Evolutionary conservation across 2,888 invertebrate species (phyloP).

Genomic region (Lobophora halterata): DNA sequence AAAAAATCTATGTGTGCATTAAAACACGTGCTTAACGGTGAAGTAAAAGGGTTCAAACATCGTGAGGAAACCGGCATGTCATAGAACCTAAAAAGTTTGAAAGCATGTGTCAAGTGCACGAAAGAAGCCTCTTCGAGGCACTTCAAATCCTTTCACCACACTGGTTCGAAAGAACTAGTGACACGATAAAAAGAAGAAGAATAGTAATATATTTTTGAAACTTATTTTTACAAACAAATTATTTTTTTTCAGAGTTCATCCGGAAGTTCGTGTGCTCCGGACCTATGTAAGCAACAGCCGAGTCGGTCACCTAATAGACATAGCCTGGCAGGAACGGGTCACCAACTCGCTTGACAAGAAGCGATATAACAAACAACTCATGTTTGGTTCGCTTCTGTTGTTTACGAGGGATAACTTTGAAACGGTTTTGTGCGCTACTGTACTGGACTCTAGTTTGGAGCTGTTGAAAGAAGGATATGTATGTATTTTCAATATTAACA

Average conservation of each 20-base stretch:
- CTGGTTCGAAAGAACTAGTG: too few species aligned
- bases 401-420: conserved; percentile 86
- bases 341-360: conserved; percentile 40
- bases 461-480: conserved; percentile 79
- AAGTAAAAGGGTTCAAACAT: too few species aligned
- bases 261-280: conserved; percentile 66
- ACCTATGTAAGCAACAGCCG: conserved; percentile 61
- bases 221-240: neutral
- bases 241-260: conserved; percentile 62
- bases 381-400: conserved; percentile 87
- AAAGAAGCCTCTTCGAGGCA: too few species aligned
- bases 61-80: too few species aligned
- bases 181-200: too few species aligned
- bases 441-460: conserved; percentile 73
- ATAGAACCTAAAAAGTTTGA: too few species aligned
- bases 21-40: too few species aligned
- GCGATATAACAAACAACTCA: conserved; percentile 76
- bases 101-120: too few species aligned
- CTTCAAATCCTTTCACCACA: too few species aligned
- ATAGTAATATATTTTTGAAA: neutral
- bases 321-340: conserved; percentile 55
- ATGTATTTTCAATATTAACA: conserved; percentile 53
- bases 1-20: too few species aligned
- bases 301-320: conserved; percentile 67
- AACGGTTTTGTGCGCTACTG: conserved; percentile 85